These are phyloP conservation scores for Zoanthus gigantus DNA, from an alignment of 92 coral and sea anemone species.

Conservation along the genomic window DNA sequence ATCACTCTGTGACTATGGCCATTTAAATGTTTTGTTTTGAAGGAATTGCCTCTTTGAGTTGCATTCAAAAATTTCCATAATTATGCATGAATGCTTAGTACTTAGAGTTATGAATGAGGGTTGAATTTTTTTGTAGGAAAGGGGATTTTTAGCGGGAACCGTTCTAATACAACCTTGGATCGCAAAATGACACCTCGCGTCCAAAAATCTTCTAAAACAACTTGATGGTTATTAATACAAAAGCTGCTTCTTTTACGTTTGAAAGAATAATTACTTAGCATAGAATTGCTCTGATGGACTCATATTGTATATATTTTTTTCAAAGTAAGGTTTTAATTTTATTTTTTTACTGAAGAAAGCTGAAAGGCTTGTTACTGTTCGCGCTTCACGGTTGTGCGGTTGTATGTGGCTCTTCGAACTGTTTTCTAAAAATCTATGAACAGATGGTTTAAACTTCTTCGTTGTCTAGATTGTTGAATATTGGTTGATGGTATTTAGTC, in stretches of 20 bases:
- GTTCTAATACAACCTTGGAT: not conserved
- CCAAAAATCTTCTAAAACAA: not conserved
- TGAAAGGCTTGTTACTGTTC: not conserved
- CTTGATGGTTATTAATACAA: not conserved
- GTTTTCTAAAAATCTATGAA: not conserved
- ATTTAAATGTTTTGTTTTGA: constrained; percentile 63
- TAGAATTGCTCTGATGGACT: not conserved
- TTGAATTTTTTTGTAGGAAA: not conserved
- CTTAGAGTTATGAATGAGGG: not conserved
- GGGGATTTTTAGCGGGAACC: not conserved
- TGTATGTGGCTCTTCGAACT: not conserved
- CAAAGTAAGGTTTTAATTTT: not conserved
- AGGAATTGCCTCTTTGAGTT: constrained; percentile 68
- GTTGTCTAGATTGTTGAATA: not conserved
- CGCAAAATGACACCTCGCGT: constrained; percentile 41
- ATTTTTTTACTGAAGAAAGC: not conserved
- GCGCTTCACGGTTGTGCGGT: not conserved
- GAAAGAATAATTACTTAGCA: not conserved
- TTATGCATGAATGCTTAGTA: constrained; percentile 26
- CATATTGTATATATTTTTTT: not conserved
- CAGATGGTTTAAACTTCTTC: not conserved
- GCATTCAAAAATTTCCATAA: constrained; percentile 54
- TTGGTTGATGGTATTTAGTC: constrained; percentile 8
- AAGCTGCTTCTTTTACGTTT: not conserved
- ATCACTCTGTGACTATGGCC: constrained; percentile 47